Evolutionary conservation across 2,797 vertebrate species (phyloP).

Genomic region (Pogoniulus pusillus): DNA sequence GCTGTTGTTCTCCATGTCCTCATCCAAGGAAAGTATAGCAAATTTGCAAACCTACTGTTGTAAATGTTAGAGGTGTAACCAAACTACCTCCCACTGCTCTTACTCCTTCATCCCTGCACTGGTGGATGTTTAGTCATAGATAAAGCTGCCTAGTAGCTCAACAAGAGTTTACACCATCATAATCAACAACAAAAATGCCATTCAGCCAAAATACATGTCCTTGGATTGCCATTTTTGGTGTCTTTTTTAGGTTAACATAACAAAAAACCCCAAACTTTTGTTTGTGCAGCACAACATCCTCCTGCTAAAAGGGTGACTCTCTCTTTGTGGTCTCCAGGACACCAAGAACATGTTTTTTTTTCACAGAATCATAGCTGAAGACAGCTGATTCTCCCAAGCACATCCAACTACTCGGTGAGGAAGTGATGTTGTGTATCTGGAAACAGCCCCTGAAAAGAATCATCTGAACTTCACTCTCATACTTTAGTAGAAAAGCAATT

Average conservation of each 20-base stretch:
- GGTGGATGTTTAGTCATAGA: accelerated
- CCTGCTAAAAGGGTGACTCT: neutral
- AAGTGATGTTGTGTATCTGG: too few relatives aligned
- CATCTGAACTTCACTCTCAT: too few relatives aligned
- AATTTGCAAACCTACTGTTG: neutral
- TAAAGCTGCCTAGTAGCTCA: neutral
- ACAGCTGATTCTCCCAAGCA: too few relatives aligned
- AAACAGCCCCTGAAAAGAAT: too few relatives aligned
- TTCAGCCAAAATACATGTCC: neutral
- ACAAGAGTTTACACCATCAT: neutral
- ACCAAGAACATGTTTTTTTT: accelerated
- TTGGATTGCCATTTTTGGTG: neutral
- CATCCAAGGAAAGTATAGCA: neutral
- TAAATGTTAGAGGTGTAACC: neutral
- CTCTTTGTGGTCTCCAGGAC: neutral
- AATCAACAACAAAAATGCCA: neutral
- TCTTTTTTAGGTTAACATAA: too few relatives aligned
- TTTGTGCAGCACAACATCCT: neutral
- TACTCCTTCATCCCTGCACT: neutral
- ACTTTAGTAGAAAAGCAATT: too few relatives aligned
- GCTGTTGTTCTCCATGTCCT: accelerated
- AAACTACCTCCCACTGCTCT: accelerated
- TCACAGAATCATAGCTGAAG: too few relatives aligned
- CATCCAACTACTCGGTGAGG: too few relatives aligned
- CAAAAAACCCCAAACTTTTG: neutral